These are phyloP conservation scores for Tipula helvola DNA, from an alignment of 2,888 invertebrate genomes.

Conservation along the genomic window DNA sequence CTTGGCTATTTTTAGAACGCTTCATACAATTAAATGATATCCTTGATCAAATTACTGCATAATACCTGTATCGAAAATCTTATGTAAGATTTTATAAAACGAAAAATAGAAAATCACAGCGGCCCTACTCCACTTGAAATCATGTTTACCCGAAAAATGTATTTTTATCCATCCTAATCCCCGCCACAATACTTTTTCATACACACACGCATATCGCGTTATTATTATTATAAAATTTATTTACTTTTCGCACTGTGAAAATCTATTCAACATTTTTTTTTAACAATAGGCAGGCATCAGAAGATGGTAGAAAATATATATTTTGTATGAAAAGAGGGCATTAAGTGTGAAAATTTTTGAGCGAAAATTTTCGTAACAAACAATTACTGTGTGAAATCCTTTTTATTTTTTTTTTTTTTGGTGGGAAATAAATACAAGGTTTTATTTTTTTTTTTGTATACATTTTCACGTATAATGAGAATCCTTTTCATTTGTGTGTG, in stretches of 20 bases:
- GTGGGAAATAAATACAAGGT: not conserved
- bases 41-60: not conserved
- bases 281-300: not conserved
- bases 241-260: constrained; percentile 4
- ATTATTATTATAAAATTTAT: not conserved
- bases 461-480: not conserved
- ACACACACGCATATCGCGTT: not conserved
- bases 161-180: not conserved
- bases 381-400: not conserved
- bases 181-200: not conserved
- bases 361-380: not conserved
- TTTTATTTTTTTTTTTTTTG: not conserved
- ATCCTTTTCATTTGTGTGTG: not conserved
- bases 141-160: not conserved
- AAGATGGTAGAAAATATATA: not conserved
- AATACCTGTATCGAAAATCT: not conserved
- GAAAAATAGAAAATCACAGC: not conserved
- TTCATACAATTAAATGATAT: no score
- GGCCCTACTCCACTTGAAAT: not conserved
- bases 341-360: not conserved
- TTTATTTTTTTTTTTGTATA: not conserved
- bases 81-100: not conserved
- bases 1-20: no score
- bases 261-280: not conserved
- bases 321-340: not conserved